Base-by-base conservation (phyloP, 2,113 vertebrate species). In the Chrysochloris asiatica region DNA sequence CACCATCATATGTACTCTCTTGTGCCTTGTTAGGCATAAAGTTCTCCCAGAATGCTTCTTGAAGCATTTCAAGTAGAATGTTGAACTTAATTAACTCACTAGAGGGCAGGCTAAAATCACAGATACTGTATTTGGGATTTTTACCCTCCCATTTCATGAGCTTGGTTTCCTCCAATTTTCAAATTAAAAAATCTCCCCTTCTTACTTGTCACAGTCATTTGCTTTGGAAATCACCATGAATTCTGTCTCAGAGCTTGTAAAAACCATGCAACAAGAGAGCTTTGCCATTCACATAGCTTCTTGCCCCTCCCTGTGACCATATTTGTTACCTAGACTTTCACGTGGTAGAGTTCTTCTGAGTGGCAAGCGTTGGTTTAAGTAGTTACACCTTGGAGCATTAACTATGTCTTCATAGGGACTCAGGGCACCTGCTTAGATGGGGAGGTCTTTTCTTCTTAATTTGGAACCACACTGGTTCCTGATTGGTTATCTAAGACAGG, bases 81-180 rank as follows among this genome's bases (percentile, higher is more conserved):
- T 45, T 63, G 71, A 30, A 76, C n/a, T 47, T 36, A 52, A 38
- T 28, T 38, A 48, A 54, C 24, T 93, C 96, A 83, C 81, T 72
- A 93, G 96, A 83, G 93, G 90, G 90, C 96, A 95, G 86, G 54
- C 88, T 93, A 88, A 92, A 84, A 92, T 33, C 78, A 89, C 43
- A 94, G 33, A 84, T 88, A 92, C 50, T 54, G 6, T 43, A 36
- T 33, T 30, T 43, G 45, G 1, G 21, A 6, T 1, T 9, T 52
- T 12, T 52, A 52, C 19, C 50, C 11, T 38, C 24, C 38, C 45
- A 14, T 17, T 21, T 71, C 52, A 30, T 36, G 47, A 52, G 7
- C 7, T 80, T 43, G 14, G 61, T 45, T 63, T 71, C 59, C 30
- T 30, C 59, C 43, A 13, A n/a, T 72, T 41, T 81, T 83, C 41